Conservation (phyloP, 2,113 vertebrate genomes). For the Lepisosteus oculatus region DNA sequence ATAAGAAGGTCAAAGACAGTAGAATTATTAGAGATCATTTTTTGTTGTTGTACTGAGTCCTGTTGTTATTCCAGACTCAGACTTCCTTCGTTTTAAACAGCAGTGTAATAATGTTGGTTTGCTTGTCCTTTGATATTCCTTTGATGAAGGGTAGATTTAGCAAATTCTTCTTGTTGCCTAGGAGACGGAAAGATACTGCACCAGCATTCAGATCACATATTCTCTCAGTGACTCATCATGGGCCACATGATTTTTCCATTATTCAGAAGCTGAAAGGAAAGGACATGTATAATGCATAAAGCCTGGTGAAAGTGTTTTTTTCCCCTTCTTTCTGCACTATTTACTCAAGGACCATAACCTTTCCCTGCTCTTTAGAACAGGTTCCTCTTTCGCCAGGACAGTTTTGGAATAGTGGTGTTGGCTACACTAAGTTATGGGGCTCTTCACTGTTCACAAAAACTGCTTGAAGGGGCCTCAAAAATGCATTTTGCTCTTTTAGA, state of each 20-base stretch:
- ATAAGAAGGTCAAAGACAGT: too few relatives aligned
- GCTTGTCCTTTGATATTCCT: slow-evolving; percentile 8
- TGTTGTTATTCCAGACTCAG: not conserved
- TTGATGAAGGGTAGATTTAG: slow-evolving; percentile 1
- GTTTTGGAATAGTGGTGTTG: not conserved
- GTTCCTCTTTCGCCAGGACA: too few relatives aligned
- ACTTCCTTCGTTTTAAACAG: too few relatives aligned
- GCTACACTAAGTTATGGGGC: not conserved
- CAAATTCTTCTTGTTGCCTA: slow-evolving; percentile 39
- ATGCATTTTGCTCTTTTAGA: too few relatives aligned
- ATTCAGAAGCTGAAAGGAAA: slow-evolving; percentile 18
- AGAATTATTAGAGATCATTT: too few relatives aligned
- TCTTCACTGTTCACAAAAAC: too few relatives aligned
- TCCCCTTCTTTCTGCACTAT: not conserved
- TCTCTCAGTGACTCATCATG: slow-evolving; percentile 45
- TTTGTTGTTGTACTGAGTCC: not conserved
- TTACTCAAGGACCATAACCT: not conserved
- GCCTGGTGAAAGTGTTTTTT: slow-evolving; percentile 21
- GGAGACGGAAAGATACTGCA: slow-evolving; percentile 42
- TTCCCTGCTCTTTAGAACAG: not conserved
- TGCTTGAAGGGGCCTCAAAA: too few relatives aligned
- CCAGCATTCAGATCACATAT: slow-evolving; percentile 19
- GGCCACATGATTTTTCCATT: slow-evolving; percentile 6
- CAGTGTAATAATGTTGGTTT: slow-evolving; percentile 11
- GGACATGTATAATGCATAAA: slow-evolving; percentile 21